phyloP scores from a whole-genome alignment of 30 jellyfish, hydroid and myxozoan species.

The Catostylus mosaicus region DNA sequence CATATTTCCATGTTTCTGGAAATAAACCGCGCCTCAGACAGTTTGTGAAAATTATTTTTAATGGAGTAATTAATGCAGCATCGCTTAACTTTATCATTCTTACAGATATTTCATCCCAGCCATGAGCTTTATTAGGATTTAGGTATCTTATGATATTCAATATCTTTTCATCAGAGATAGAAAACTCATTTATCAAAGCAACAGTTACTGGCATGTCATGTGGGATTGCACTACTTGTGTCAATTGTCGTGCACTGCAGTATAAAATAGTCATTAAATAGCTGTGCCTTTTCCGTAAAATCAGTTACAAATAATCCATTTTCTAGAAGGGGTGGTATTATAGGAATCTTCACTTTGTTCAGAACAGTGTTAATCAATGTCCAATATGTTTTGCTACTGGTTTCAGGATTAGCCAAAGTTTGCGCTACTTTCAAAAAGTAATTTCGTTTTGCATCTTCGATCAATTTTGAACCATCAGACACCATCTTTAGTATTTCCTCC shows the following conservation, averaged over 20 bases:
- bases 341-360: conserved; percentile 69
- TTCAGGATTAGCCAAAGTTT: conserved; percentile 57
- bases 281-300: conserved; percentile 71
- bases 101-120: conserved; percentile 66
- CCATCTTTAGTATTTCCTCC: conserved; percentile 52
- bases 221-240: conserved; percentile 69
- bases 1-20: conserved; percentile 65
- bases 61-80: conserved; percentile 56
- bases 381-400: conserved; percentile 73
- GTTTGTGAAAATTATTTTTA: conserved; percentile 37
- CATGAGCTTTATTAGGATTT: too few species aligned
- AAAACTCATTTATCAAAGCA: conserved; percentile 44
- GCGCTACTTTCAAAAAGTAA: conserved; percentile 62
- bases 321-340: conserved; percentile 68
- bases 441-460: conserved; percentile 66
- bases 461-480: conserved; percentile 48
- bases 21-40: conserved; percentile 48
- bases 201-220: conserved; percentile 31
- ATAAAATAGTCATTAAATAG: conserved; percentile 59
- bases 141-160: conserved; percentile 56
- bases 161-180: conserved; percentile 52
- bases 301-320: conserved; percentile 70
- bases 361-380: conserved; percentile 64
- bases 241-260: conserved; percentile 69
- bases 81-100: conserved; percentile 61